Conservation (phyloP, 2,888 invertebrate genomes). For the Tipula vernalis region DNA sequence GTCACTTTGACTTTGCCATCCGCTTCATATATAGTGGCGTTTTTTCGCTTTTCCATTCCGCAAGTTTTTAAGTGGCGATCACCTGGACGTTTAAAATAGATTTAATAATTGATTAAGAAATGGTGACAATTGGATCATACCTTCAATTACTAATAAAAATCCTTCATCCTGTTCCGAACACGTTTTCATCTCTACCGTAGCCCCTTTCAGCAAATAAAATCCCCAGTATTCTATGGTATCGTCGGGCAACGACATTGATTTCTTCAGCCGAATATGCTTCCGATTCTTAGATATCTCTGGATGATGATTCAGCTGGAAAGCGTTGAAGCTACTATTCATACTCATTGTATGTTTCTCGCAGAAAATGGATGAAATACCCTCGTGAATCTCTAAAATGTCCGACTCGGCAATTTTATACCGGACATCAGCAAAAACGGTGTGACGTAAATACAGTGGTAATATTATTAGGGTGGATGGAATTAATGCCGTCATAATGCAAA, state of each 20-base stretch:
- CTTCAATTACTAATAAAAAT: conserved; percentile 67
- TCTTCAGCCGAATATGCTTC: conserved; percentile 64
- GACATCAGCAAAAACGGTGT: conserved; percentile 64
- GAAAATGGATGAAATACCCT: conserved; percentile 72
- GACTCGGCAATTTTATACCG: conserved; percentile 69
- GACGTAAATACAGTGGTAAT: conserved; percentile 63
- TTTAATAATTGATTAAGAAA: not conserved
- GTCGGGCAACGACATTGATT: conserved; percentile 71
- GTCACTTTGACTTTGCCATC: conserved; percentile 29
- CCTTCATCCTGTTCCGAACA: conserved; percentile 71
- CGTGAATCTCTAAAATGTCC: conserved; percentile 69
- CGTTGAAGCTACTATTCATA: conserved; percentile 61
- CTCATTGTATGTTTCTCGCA: conserved; percentile 63
- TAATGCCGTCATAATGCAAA: conserved; percentile 63
- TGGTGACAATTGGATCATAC: not conserved
- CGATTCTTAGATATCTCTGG: conserved; percentile 56
- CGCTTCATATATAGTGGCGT: conserved; percentile 47
- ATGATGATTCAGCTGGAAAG: conserved; percentile 56
- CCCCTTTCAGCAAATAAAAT: conserved; percentile 68
- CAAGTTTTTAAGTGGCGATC: conserved; percentile 65
- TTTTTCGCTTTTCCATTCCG: conserved; percentile 55
- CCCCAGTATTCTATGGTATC: conserved; percentile 84
- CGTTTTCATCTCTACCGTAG: conserved; percentile 61
- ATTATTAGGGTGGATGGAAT: conserved; percentile 63
- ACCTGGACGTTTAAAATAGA: conserved; percentile 24